A percentile compares a stretch with the other conserved stretches of the same genome.
These are phyloP conservation scores for Zaprionus nigranus DNA, from an alignment of 1,140 invertebrate genomes.

Conservation along the genomic window DNA sequence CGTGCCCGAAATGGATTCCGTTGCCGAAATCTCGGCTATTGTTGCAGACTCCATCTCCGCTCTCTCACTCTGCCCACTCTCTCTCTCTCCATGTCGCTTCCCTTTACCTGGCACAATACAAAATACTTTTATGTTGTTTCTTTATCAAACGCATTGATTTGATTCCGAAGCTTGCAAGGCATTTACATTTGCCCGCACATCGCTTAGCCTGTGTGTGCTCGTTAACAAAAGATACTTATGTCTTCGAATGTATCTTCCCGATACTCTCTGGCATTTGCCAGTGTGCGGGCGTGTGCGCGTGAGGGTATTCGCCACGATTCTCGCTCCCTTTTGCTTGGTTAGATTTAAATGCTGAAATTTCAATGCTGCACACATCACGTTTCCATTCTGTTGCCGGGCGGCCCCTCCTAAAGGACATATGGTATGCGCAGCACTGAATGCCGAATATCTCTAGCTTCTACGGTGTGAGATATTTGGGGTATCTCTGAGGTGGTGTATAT, in stretches of 20 bases:
- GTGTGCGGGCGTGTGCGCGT: slow-evolving; percentile 11
- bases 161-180: slow-evolving; percentile 63
- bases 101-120: slow-evolving; percentile 1
- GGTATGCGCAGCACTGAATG: slow-evolving; percentile 25
- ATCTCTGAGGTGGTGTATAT: slow-evolving; percentile 19
- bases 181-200: slow-evolving; percentile 68
- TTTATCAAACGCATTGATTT: slow-evolving; percentile 71
- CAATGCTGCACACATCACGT: slow-evolving; percentile 66
- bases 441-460: not conserved
- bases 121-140: slow-evolving; percentile 38
- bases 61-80: not conserved
- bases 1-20: slow-evolving; percentile 72
- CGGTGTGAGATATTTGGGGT: not conserved
- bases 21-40: slow-evolving; percentile 31
- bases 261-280: slow-evolving; percentile 43
- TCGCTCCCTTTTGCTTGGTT: slow-evolving; percentile 65
- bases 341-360: slow-evolving; percentile 79
- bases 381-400: not conserved
- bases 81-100: not conserved
- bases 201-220: slow-evolving; percentile 46
- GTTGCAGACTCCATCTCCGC: slow-evolving; percentile 4
- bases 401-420: slow-evolving; percentile 36
- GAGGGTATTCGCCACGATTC: slow-evolving; percentile 20
- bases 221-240: slow-evolving; percentile 79
- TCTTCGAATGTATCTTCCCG: slow-evolving; percentile 63